Conservation (phyloP, 2,113 vertebrate genomes). For the Dermatemys mawii region DNA sequence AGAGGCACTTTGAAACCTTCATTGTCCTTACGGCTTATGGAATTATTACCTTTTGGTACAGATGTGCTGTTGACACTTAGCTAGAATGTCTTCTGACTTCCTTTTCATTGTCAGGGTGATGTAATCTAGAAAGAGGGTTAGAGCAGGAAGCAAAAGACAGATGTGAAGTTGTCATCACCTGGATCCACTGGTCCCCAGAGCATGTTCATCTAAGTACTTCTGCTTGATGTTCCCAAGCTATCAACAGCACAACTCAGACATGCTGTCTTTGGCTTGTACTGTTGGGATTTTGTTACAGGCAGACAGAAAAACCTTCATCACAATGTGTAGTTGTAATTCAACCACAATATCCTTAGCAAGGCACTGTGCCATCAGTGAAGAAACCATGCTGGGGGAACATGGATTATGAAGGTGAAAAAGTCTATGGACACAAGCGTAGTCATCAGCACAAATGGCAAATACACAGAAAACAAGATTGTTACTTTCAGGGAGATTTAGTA, state of each 20-base stretch:
- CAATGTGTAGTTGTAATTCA: background rate
- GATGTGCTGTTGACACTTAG: slow-evolving; percentile 38
- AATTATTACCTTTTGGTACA: slow-evolving; percentile 50
- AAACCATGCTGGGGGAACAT: background rate
- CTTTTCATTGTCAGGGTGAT: slow-evolving; percentile 48
- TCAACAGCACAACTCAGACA: background rate
- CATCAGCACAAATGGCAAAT: background rate
- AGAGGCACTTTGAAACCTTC: fast-evolving
- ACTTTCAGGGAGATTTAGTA: background rate
- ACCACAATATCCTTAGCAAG: background rate
- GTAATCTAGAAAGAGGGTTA: slow-evolving; percentile 23
- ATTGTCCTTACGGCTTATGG: fast-evolving
- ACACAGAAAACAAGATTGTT: fast-evolving
- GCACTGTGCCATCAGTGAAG: background rate
- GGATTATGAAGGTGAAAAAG: background rate
- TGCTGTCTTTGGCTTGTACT: background rate
- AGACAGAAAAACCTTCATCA: background rate
- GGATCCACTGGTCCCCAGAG: background rate
- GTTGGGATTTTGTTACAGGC: background rate
- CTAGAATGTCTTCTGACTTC: slow-evolving; percentile 51
- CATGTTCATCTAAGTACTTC: background rate
- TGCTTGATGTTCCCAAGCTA: fast-evolving
- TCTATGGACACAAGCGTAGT: background rate
- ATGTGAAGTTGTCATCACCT: background rate
- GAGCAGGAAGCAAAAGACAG: background rate